phyloP scores from a whole-genome alignment of 2,113 vertebrate species.

The Thermophis baileyi region DNA sequence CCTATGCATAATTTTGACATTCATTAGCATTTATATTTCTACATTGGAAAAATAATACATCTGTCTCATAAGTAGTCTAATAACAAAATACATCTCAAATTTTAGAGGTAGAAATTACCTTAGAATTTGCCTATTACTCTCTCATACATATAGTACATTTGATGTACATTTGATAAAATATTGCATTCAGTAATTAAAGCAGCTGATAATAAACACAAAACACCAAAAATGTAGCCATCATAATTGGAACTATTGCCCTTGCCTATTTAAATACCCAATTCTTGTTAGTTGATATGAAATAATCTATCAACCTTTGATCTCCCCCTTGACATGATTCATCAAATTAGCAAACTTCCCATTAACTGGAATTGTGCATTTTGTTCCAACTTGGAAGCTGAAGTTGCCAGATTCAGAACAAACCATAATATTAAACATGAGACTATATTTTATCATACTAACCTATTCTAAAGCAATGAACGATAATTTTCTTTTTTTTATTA shows the following conservation, averaged over 20 bases:
- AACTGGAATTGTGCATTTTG: neutral
- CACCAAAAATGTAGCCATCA: constrained; percentile 51
- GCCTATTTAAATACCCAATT: neutral
- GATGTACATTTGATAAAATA: constrained; percentile 59
- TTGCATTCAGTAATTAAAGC: constrained; percentile 55
- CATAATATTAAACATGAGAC: neutral
- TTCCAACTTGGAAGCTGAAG: neutral
- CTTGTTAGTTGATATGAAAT: neutral
- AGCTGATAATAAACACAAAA: constrained; percentile 51
- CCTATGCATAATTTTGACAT: constrained; percentile 24
- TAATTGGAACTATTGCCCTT: constrained; percentile 32
- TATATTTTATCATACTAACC: neutral
- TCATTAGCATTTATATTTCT: constrained; percentile 63
- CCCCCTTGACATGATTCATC: neutral
- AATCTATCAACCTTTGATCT: neutral
- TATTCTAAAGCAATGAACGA: neutral
- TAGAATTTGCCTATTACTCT: constrained; percentile 60
- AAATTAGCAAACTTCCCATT: neutral
- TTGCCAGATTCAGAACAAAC: neutral
- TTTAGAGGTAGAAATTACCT: constrained; percentile 71
- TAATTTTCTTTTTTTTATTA: neutral
- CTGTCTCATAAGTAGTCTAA: constrained; percentile 64
- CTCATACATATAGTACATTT: constrained; percentile 62
- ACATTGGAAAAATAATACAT: constrained; percentile 67
- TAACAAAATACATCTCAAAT: constrained; percentile 71